Evolutionary conservation across 2,113 vertebrate genomes (phyloP), one percentile per base, ranked within the genome.

Genomic region (Barbus barbus): DNA sequence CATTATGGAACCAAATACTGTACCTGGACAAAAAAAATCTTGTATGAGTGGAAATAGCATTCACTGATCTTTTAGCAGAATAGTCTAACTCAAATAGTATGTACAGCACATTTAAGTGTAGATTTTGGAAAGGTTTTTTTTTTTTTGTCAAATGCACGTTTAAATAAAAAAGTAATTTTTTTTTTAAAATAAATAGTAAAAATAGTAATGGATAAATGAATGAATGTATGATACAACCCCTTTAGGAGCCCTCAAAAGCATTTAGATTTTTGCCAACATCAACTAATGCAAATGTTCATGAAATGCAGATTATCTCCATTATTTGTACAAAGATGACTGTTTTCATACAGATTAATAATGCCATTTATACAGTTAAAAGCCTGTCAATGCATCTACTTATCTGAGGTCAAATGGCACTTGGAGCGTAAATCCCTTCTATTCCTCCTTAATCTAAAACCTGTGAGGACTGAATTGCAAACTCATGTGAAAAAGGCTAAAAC

Each of bases 361-460:
- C 2, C 28, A 33, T 28, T 56, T 76, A 1, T 33, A 31, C 26
- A 56, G 48, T 76, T 28, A 75, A 28, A 51, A 31, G 48, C 24
- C 46, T 48, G 41, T 26, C 71, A 73, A 16, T 36, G 5, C 20
- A 31, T 5, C 5, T 58, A n/a, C n/a, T n/a, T n/a, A 18, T 26
- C 38, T 33, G 53, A 78, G 33, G 53, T 78, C 8, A 60, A 78
- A 78, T 41, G 76, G 56, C 76, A 33, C 33, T 78, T 41, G 20
- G 9, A 31, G n/a, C n/a, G 22, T 41, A 26, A 26, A 44, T 26
- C 56, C 18, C 6, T 12, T 44, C 36, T 26, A 26, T 26, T 78
- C 36, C 12, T 22, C 33, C 22, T 46, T 44, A 28, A 63, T 28
- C 33, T 44, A 16, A 44, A 61, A 20, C 58, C 5, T 41, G 3